Conservation (phyloP, 2,797 vertebrate genomes). For the Gymnoscopelus microlampas region DNA sequence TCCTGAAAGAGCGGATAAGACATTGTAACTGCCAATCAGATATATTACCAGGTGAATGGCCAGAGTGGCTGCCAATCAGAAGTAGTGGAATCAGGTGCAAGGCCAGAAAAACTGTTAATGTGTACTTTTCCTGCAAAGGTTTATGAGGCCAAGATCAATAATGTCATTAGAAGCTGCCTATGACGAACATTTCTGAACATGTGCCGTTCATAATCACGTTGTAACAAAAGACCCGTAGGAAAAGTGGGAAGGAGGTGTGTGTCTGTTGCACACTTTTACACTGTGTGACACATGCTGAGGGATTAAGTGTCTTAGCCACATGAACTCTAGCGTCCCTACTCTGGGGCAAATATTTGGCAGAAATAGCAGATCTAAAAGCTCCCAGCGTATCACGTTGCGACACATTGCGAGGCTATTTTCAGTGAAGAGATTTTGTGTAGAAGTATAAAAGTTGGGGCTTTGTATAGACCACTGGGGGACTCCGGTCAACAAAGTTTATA, state of each 20-base stretch:
- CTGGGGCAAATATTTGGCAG: too few species aligned
- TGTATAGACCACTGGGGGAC: too few species aligned
- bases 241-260: conserved; percentile 29
- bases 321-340: too few species aligned
- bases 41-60: background rate
- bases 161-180: conserved; percentile 42
- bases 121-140: conserved; percentile 4
- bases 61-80: conserved; percentile 39
- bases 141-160: conserved; percentile 41
- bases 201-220: background rate
- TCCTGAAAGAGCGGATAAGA: conserved; percentile 16
- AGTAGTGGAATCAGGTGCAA: background rate
- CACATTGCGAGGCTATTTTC: too few species aligned
- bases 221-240: background rate
- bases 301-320: conserved; percentile 19
- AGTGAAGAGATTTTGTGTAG: too few species aligned
- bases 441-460: too few species aligned
- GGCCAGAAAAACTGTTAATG: conserved; percentile 34
- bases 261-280: conserved; percentile 57
- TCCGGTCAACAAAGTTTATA: too few species aligned
- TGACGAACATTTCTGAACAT: conserved; percentile 21
- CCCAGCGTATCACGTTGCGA: too few species aligned
- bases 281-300: conserved; percentile 50
- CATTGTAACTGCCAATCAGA: conserved; percentile 13
- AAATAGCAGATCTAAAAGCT: too few species aligned